Base-by-base conservation (phyloP, 2,113 vertebrate genomes). In the Mus spicilegus region DNA sequence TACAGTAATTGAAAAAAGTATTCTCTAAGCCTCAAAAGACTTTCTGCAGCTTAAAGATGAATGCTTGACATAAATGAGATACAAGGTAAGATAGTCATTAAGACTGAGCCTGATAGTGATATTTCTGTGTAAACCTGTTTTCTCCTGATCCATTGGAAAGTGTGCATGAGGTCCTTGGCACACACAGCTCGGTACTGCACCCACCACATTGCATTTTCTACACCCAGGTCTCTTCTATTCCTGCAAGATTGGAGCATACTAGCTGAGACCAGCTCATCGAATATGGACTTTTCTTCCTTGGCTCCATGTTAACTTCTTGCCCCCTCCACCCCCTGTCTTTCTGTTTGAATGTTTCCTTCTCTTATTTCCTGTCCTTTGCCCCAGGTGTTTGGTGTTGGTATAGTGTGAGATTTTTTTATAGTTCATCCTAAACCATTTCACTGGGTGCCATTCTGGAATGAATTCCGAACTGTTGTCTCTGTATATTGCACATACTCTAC, bases 21-120 rank as follows among this genome's bases (percentile, higher is more conserved):
- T 54, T 24, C 5, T 28, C 4, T 95, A 92, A 81, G 54, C 78
- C 72, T 76, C 42, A 81, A 16, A 42, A 67, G 7, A 4, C 1
- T 89, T 93, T 85, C 89, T 80, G 87, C 28, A 95, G 14, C 22
- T 90, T 81, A 94, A 88, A 39, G 33, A 65, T 80, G 17, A 88
- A 54, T 12, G 5, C 61, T 85, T 90, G 36, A 94, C 17, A 13
- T 56, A 93, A 93, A 75, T 75, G 49, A 78, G 91, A 39, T 30
- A 91, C 0, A 65, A 26, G 33, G 5, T 81, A 9, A 81, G 49
- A 49, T 69, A 36, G 58, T 92, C 4, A 61, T 70, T 76, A 70
- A 26, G 56, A 42, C 67, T 82, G 54, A 91, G 4, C 86, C 42
- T 80, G 54, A 78, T 54, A 51, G 90, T 65, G 76, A 84, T 78